Evolutionary conservation across 2,797 vertebrate genomes (phyloP), one percentile per base, ranked within the genome.

Genomic region (Dendrocincla tyrannina): DNA sequence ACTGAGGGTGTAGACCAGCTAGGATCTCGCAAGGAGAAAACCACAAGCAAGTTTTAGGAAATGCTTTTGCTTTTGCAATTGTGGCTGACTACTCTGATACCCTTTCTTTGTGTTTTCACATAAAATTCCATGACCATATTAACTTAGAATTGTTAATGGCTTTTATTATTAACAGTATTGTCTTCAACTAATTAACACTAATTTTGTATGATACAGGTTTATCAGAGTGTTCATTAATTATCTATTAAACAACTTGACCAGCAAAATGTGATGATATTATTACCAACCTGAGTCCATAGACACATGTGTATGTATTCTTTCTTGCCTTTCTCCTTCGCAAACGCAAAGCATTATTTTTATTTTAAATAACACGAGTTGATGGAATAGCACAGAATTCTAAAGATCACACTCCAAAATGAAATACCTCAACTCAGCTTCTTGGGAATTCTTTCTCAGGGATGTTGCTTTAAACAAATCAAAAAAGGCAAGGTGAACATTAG

Each of bases 211-310:
- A 77, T 27, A 25, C 53, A 47, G 52, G 23, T 88, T 90, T 77
- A 87, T 86, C n/a, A 59, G 13, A 50, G 20, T 14, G 25, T 60
- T 50, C 59, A 84, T 70, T 37, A 32, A 15, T 82, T 78, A 81
- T 3, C 73, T 77, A 94, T 94, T 94, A 94, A 95, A 97, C 27
- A n/a, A 44, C 35, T 62, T 72, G 33, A 91, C 55, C 82, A 94
- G 66, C 47, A 49, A 68, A 56, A 58, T 37, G 73, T 84, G 62
- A 89, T 85, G 56, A 88, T 68, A 1, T 93, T 85, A 63, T 91
- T 96, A 24, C 22, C 23, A 64, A 22, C 2, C 1, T 25, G 20
- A 62, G 12, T 46, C 55, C 0, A 0, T 5, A 82, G 44, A 78
- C 5, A 24, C 6, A 4, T 3, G 4, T 30, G 4, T 49, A 33